Conservation (phyloP, 1,140 invertebrate species). For the Bilobella aurantiaca region DNA sequence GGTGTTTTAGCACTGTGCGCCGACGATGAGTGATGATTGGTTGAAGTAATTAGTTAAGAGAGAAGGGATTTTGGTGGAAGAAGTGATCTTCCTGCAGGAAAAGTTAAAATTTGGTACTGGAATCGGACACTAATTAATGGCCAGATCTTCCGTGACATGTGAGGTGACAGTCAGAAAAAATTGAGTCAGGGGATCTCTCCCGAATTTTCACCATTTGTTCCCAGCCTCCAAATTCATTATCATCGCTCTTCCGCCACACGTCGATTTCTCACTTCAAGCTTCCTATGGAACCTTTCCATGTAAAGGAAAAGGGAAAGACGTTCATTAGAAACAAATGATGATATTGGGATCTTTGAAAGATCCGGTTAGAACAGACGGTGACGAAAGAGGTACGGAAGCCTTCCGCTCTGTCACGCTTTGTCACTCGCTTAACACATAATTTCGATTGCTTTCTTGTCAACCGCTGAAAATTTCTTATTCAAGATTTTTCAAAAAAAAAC, state of each 20-base stretch:
- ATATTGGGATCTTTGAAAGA: background rate
- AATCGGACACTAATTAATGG: constrained; percentile 28
- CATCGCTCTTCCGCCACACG: background rate
- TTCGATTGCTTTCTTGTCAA: no score
- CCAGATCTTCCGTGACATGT: constrained; percentile 21
- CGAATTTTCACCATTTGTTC: constrained; percentile 18
- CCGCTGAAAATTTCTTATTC: no score
- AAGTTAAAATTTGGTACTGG: no score
- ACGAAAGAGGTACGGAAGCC: no score
- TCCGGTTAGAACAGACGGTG: no score
- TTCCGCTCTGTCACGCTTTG: no score
- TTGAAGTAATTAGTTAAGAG: constrained; percentile 15
- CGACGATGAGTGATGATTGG: constrained; percentile 3
- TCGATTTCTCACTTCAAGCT: constrained; percentile 4
- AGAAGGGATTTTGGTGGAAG: background rate
- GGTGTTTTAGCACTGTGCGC: background rate
- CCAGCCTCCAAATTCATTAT: background rate
- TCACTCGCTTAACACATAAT: no score
- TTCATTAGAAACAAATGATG: constrained; percentile 1
- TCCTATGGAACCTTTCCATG: background rate
- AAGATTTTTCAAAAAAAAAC: no score
- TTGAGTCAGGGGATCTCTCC: background rate
- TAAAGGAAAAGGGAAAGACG: background rate
- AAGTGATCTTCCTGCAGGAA: background rate
- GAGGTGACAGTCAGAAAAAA: constrained; percentile 13